Evolutionary conservation across 1,140 invertebrate species (phyloP).

Genomic region (Dendroctonus valens): DNA sequence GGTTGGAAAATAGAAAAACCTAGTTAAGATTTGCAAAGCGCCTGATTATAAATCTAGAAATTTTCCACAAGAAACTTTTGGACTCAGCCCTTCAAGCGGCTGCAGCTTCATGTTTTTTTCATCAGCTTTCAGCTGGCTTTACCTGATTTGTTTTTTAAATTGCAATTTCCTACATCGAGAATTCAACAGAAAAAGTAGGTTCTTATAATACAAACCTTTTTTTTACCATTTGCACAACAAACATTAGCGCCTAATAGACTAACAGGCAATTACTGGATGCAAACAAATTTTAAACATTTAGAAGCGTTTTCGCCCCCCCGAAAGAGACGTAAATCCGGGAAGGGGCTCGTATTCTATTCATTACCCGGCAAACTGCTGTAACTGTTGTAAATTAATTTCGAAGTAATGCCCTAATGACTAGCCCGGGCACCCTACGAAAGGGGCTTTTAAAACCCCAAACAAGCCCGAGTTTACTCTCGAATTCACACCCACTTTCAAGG

Average conservation of each 20-base stretch:
- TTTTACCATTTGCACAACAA: too few species aligned
- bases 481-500: constrained; percentile 18
- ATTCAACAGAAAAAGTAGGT: too few species aligned
- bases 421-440: constrained; percentile 39
- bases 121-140: too few species aligned
- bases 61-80: too few species aligned
- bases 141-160: too few species aligned
- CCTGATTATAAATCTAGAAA: too few species aligned
- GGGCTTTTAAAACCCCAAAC: constrained; percentile 40
- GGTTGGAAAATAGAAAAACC: too few species aligned
- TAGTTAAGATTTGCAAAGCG: too few species aligned
- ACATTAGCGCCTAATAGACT: constrained; percentile 3
- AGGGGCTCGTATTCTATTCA: constrained; percentile 44
- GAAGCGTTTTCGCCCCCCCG: constrained; percentile 1
- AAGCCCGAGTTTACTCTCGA: constrained; percentile 34
- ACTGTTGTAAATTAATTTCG: constrained; percentile 51
- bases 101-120: too few species aligned
- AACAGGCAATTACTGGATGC: constrained; percentile 21
- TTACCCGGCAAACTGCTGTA: constrained; percentile 46
- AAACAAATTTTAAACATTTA: constrained; percentile 32
- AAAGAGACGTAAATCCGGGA: constrained; percentile 18
- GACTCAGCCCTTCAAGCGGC: too few species aligned
- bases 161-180: too few species aligned
- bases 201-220: too few species aligned
- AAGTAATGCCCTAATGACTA: constrained; percentile 51